Percentiles rank a stretch among this genome's conserved stretches.
phyloP scores from a whole-genome alignment of 2,113 vertebrate species.

The Sciurus niger region DNA sequence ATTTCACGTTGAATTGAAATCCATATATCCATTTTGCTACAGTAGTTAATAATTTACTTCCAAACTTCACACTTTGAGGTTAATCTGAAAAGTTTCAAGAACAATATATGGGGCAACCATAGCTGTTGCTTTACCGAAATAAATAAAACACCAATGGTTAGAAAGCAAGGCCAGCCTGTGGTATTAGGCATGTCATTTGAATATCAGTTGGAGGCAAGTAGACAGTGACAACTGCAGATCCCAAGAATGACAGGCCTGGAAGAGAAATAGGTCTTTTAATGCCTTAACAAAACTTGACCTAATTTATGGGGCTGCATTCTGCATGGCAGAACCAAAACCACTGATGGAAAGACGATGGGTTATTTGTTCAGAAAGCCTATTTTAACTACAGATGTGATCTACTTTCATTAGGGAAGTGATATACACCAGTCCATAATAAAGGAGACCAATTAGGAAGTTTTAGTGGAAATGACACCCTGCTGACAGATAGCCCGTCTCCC shows the following conservation, averaged over 20 bases:
- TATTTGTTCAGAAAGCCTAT: conserved; percentile 15
- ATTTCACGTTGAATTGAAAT: neutral
- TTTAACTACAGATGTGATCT: neutral
- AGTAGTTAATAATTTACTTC: conserved; percentile 14
- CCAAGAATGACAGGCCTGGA: neutral
- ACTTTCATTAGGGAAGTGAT: neutral
- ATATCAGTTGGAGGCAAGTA: neutral
- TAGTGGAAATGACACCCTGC: neutral
- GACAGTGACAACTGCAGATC: neutral
- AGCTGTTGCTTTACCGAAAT: neutral
- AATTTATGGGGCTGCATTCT: neutral
- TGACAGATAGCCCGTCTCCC: neutral
- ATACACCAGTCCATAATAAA: neutral
- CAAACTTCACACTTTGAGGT: neutral
- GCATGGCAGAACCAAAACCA: neutral
- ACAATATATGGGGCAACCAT: neutral
- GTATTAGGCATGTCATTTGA: neutral
- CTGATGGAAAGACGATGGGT: neutral
- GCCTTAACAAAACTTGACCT: neutral
- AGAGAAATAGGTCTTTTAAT: neutral
- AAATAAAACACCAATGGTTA: neutral
- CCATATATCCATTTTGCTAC: neutral
- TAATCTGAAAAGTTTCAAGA: neutral
- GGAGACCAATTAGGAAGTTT: neutral
- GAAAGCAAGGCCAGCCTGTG: neutral